Evolutionary conservation across 2,113 vertebrate species (phyloP).

Genomic region (Hipposideros armiger): DNA sequence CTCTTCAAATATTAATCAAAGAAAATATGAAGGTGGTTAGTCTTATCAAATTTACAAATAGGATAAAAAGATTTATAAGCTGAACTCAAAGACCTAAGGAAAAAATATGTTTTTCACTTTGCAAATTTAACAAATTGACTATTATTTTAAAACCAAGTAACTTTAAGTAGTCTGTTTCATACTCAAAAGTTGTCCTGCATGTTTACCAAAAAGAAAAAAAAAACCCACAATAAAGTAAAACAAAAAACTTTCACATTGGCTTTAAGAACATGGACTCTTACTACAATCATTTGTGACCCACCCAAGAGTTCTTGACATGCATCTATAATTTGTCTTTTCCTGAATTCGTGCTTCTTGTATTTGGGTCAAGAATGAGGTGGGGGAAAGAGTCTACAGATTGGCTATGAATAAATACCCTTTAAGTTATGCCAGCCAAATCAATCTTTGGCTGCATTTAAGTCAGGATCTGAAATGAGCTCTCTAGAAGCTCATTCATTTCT

Average conservation of each 20-base stretch:
- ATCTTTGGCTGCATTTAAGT: background rate
- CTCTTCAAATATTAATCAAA: background rate
- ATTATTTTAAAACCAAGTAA: background rate
- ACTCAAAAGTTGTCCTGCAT: background rate
- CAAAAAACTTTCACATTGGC: background rate
- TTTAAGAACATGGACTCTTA: background rate
- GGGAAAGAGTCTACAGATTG: background rate
- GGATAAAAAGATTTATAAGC: background rate
- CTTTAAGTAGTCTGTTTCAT: background rate
- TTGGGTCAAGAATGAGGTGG: background rate
- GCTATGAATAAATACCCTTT: background rate
- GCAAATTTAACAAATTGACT: slow-evolving; percentile 6
- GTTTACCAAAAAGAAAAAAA: background rate
- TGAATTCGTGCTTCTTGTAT: background rate
- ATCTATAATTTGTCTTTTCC: background rate
- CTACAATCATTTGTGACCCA: background rate
- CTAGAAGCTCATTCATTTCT: slow-evolving; percentile 13
- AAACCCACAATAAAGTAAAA: background rate
- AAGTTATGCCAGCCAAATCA: background rate
- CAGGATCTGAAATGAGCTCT: background rate
- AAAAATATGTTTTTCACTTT: background rate
- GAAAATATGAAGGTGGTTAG: background rate
- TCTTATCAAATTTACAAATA: background rate
- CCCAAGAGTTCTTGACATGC: background rate
- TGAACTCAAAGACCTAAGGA: background rate